Evolutionary conservation across 1,140 invertebrate species (phyloP).

Genomic region (Alviniconcha marisindica): DNA sequence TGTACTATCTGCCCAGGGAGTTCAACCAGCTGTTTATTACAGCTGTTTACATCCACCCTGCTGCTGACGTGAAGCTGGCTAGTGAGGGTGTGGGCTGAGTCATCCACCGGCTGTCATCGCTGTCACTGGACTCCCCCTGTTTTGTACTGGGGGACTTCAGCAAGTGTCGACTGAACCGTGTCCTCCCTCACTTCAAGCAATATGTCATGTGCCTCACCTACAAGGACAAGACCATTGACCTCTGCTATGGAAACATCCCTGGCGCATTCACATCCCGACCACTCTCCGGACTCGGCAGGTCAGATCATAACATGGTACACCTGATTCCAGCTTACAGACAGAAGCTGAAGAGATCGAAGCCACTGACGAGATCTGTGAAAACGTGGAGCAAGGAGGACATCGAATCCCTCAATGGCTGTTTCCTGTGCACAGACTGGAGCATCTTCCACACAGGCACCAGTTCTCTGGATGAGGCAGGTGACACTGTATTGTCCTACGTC

Average conservation of each 20-base stretch:
- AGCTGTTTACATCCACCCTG: slow-evolving; percentile 29
- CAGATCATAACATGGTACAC: slow-evolving; percentile 26
- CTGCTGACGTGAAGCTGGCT: background rate
- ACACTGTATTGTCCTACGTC: slow-evolving; percentile 20
- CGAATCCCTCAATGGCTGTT: slow-evolving; percentile 11
- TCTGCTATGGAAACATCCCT: slow-evolving; percentile 37
- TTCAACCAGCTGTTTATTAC: slow-evolving; percentile 10
- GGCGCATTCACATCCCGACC: background rate
- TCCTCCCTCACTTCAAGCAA: slow-evolving; percentile 21
- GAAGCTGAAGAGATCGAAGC: slow-evolving; percentile 30
- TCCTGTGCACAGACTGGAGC: slow-evolving; percentile 21
- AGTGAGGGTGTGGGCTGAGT: background rate
- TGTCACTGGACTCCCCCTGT: background rate
- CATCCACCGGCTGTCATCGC: background rate
- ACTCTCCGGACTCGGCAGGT: background rate
- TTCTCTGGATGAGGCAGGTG: slow-evolving; percentile 4
- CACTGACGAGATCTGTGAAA: background rate
- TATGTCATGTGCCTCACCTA: slow-evolving; percentile 26
- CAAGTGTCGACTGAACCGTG: slow-evolving; percentile 20
- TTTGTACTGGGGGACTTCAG: slow-evolving; percentile 29
- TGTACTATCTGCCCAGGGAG: slow-evolving; percentile 12
- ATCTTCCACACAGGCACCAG: background rate
- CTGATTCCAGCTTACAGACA: slow-evolving; percentile 1
- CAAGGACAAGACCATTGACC: slow-evolving; percentile 9
- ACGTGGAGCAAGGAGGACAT: background rate